These are phyloP conservation scores for Sylvilagus floridanus DNA, from an alignment of 2,797 vertebrate genomes.

Conservation along the genomic window DNA sequence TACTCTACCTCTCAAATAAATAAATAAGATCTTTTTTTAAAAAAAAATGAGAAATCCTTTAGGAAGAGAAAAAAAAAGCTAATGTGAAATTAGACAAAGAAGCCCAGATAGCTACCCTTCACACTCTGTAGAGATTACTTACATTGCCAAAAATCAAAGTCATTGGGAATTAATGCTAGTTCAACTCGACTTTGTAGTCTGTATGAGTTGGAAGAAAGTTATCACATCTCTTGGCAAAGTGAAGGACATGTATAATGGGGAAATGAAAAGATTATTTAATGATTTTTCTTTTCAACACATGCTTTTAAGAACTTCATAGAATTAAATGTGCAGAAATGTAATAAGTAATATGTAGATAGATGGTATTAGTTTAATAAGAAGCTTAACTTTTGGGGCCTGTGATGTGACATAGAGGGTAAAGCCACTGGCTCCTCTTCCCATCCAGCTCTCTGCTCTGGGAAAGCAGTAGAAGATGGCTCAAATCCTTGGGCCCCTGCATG, in stretches of 20 bases:
- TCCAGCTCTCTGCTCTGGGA: too few species aligned
- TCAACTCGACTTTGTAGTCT: neutral
- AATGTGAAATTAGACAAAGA: neutral
- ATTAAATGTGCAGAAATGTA: constrained; percentile 11
- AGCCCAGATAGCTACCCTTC: neutral
- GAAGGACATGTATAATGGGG: neutral
- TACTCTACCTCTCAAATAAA: neutral
- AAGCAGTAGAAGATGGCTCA: too few species aligned
- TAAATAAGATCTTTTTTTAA: too few species aligned
- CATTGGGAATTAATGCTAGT: neutral
- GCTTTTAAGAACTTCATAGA: neutral
- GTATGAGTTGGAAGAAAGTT: neutral
- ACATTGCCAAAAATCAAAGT: neutral
- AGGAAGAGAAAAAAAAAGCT: neutral
- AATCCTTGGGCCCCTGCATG: too few species aligned
- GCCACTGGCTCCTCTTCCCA: too few species aligned
- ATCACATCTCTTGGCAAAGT: neutral
- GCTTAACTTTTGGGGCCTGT: too few species aligned
- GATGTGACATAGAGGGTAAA: too few species aligned
- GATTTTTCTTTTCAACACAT: neutral
- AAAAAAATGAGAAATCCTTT: too few species aligned
- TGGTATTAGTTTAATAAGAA: neutral
- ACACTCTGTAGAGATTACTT: neutral
- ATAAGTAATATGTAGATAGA: neutral
- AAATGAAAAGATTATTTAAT: neutral